Percentiles rank a stretch among this genome's conserved stretches.
Conservation (phyloP, 2,797 vertebrate genomes). For the Crenuchus spilurus region DNA sequence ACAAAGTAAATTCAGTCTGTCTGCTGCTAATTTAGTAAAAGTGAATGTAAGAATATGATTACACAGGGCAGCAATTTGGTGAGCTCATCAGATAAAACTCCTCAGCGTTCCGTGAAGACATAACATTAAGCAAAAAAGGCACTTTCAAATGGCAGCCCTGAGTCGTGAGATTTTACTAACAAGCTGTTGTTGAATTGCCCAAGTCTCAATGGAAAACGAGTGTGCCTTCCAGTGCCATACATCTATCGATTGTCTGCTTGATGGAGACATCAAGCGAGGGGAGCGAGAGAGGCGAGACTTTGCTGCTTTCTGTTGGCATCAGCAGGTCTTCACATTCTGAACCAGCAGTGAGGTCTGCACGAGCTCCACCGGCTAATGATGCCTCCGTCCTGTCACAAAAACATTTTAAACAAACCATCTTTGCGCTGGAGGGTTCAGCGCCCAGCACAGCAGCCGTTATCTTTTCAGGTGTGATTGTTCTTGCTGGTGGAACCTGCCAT, state of each 20-base stretch:
- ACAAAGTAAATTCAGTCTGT: slow-evolving; percentile 45
- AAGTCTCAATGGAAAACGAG: slow-evolving; percentile 58
- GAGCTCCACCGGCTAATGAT: slow-evolving; percentile 64
- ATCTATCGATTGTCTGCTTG: slow-evolving; percentile 69
- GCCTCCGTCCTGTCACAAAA: slow-evolving; percentile 50
- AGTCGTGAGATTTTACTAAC: slow-evolving; percentile 71
- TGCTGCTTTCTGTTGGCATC: slow-evolving; percentile 51
- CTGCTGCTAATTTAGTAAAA: slow-evolving; percentile 33
- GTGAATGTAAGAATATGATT: slow-evolving; percentile 28
- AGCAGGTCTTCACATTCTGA: slow-evolving; percentile 50
- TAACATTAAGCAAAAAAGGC: slow-evolving; percentile 33
- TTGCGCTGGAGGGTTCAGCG: slow-evolving; percentile 54
- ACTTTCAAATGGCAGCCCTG: slow-evolving; percentile 54
- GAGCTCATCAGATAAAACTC: slow-evolving; percentile 47
- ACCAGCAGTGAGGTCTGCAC: slow-evolving; percentile 54
- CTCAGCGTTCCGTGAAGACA: slow-evolving; percentile 15
- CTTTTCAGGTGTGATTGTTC: slow-evolving; percentile 59
- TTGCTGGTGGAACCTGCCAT: slow-evolving; percentile 49
- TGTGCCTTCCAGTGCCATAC: slow-evolving; percentile 58
- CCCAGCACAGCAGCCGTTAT: slow-evolving; percentile 65
- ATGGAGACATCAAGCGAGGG: slow-evolving; percentile 69
- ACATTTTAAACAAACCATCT: slow-evolving; percentile 64
- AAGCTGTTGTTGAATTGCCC: slow-evolving; percentile 70
- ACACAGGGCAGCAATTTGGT: slow-evolving; percentile 43
- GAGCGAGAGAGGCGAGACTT: slow-evolving; percentile 25